A percentile compares a stretch with the other conserved stretches of the same genome.
Conservation (phyloP, 2,113 vertebrate species). For the Ascaphus truei region DNA sequence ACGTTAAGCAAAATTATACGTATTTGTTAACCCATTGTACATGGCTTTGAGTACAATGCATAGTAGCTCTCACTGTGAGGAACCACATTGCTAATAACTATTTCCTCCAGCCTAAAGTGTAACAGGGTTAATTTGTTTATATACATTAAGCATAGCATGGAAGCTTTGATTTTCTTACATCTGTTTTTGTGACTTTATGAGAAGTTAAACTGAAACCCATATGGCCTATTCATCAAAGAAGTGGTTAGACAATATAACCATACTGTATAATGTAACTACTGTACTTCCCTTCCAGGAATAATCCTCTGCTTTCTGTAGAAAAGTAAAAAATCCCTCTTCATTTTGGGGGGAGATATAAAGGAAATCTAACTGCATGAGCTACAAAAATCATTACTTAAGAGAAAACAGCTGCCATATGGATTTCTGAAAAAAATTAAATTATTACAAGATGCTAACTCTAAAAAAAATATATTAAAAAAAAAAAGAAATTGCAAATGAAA, state of each 20-base stretch:
- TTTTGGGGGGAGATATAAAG: neutral
- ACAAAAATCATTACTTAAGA: neutral
- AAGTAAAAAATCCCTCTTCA: neutral
- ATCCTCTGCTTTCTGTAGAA: neutral
- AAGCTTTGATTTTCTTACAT: neutral
- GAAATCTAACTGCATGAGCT: neutral
- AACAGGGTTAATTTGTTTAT: neutral
- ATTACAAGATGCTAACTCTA: neutral
- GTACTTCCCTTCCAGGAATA: neutral
- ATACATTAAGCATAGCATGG: neutral
- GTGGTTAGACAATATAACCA: neutral
- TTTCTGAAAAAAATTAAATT: neutral
- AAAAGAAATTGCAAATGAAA: neutral
- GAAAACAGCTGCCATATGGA: neutral
- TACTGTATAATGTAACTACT: neutral
- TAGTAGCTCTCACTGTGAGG: no score
- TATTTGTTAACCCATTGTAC: no score
- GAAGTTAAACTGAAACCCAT: neutral
- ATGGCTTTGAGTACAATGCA: no score
- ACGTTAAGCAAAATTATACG: no score
- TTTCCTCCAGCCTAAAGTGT: no score
- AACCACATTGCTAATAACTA: no score
- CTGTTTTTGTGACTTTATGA: neutral
- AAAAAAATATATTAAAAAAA: neutral
- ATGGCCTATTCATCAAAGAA: neutral